A percentile compares a stretch with the other conserved stretches of the same genome.
Conservation (phyloP, 2,888 invertebrate species). For the Lottia gigantea region DNA sequence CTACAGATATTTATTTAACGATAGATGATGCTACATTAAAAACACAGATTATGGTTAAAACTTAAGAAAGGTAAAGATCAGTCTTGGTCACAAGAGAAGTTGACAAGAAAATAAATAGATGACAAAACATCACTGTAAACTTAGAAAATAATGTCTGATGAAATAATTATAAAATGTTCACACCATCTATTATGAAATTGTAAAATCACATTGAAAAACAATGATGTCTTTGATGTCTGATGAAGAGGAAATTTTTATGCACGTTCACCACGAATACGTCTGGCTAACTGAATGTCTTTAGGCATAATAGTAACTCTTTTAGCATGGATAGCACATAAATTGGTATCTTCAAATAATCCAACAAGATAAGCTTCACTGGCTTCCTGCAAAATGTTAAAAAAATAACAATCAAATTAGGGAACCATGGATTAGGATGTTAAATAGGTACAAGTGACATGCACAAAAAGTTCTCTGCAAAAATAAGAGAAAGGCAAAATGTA, state of each 20-base stretch:
- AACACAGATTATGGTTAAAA: no score
- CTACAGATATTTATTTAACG: no score
- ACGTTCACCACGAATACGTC: constrained; percentile 95
- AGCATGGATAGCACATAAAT: constrained; percentile 96
- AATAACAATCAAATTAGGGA: no score
- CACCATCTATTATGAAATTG: constrained; percentile 26
- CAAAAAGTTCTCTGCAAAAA: no score
- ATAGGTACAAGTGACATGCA: no score
- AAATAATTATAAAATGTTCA: constrained; percentile 22
- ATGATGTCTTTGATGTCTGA: constrained; percentile 16
- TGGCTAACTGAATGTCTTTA: constrained; percentile 95
- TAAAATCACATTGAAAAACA: constrained; percentile 18
- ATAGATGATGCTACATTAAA: no score
- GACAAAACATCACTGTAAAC: no score
- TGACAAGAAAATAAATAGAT: no score
- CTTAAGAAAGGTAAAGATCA: no score
- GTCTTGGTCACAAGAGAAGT: no score
- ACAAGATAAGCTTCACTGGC: constrained; percentile 64
- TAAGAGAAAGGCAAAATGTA: no score
- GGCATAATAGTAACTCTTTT: constrained; percentile 98
- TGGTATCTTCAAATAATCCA: constrained; percentile 96
- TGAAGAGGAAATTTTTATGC: constrained; percentile 46
- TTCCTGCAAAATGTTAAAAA: constrained; percentile 39
- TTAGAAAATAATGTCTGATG: not conserved
- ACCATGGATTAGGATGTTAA: no score